Base-by-base conservation (phyloP, 2,888 invertebrate species). In the Eremobia ochroleuca region DNA sequence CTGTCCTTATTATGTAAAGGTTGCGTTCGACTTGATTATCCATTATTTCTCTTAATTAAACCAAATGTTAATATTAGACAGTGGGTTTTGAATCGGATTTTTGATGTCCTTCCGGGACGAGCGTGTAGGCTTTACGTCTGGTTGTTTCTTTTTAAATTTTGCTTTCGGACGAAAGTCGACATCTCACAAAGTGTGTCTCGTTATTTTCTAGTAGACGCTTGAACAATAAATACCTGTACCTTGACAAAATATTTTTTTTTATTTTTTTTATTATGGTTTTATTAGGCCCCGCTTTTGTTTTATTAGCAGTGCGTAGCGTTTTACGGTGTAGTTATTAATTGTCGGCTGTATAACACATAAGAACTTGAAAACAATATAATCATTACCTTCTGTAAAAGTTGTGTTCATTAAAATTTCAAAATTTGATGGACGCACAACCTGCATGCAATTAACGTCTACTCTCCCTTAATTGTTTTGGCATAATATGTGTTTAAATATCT, bases 181-280 rank as follows among this genome's bases (percentile, higher is more conserved):
- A 92, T 92, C 88, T 92, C 90, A 90, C 90, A 89, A 88, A 93
- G 93, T 95, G 94, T 95, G 95, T 96, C 96, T 94, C 93, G 91
- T 94, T 81, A 93, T 94, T 92, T 94, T 92, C 93, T 94, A 93
- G 96, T 96, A 95, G 96, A 95, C 95, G 96, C 95, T 95, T 96
- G 95, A 96, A 96, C 96, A 96, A 96, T 95, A 96, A 96, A 96
- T 96, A 95, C 94, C 94, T 96, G 95, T 96, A 96, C 95, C 94
- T 95, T 95, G 92, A 93, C 89, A 91, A 90, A 82, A 85, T 90
- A 91, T 91, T 92, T 93, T 66, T 92, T 91, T 88, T 82, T 88
- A 86, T 85, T 85, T 73, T 58, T 80, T 81, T 76, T 78, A 55
- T 73, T 71, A 64, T 73, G 40, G 31, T 76, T 76, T 80, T 69